Percentiles rank a stretch among this genome's conserved stretches.
These are phyloP conservation scores for Ypsolopha scabrella DNA, from an alignment of 2,888 invertebrate species.

Conservation along the genomic window DNA sequence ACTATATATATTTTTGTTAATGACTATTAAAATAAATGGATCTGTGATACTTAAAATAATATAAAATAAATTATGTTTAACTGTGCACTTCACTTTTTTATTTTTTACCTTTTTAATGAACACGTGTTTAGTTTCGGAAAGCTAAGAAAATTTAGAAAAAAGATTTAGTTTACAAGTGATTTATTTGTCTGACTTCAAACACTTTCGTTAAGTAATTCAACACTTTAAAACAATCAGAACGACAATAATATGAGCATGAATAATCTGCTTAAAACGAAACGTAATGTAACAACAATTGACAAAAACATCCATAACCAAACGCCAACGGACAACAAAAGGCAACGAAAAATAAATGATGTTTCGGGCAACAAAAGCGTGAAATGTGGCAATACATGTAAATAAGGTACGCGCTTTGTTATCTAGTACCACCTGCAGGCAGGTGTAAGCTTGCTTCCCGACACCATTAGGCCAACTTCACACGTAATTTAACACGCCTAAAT, in stretches of 20 bases:
- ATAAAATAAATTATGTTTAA: conserved; percentile 70
- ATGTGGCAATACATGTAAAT: conserved; percentile 22
- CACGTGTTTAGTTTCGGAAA: no score
- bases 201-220: no score
- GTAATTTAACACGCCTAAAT: conserved; percentile 12
- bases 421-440: conserved; percentile 27
- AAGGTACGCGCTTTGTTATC: conserved; percentile 11
- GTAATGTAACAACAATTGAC: not conserved
- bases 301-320: conserved; percentile 10
- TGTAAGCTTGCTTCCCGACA: conserved; percentile 37
- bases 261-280: no score
- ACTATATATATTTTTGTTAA: conserved; percentile 67
- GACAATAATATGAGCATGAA: no score
- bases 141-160: no score
- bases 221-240: no score
- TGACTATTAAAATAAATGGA: conserved; percentile 68
- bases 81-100: conserved; percentile 43
- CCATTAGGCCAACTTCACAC: conserved; percentile 25
- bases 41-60: conserved; percentile 70
- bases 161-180: no score
- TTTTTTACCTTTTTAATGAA: conserved; percentile 8
- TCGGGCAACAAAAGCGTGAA: conserved; percentile 20
- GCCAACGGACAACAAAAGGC: conserved; percentile 34
- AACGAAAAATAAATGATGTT: conserved; percentile 25
- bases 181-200: no score